phyloP scores from a whole-genome alignment of 2,888 invertebrate genomes.

The Miltochrista miniata region DNA sequence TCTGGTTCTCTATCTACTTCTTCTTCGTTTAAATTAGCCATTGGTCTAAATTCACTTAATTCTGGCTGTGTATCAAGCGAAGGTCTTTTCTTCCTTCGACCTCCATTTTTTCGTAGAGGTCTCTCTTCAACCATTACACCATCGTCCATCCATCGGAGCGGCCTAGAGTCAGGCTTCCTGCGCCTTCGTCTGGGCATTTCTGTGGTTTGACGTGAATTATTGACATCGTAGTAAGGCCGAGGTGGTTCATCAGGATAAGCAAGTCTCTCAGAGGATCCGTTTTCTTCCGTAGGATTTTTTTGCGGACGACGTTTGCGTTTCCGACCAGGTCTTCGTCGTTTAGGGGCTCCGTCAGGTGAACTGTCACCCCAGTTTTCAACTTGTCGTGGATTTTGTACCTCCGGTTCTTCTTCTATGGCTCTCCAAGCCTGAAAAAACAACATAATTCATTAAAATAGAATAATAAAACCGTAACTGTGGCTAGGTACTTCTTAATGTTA shows the following conservation, averaged over 20 bases:
- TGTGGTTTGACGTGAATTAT: slow-evolving; percentile 41
- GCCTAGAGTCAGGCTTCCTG: slow-evolving; percentile 57
- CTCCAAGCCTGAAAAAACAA: slow-evolving; percentile 79
- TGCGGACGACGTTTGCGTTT: slow-evolving; percentile 86
- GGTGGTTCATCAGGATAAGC: slow-evolving; percentile 46
- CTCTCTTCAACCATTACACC: slow-evolving; percentile 56
- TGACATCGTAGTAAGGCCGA: slow-evolving; percentile 45
- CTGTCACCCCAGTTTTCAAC: slow-evolving; percentile 59
- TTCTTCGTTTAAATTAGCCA: slow-evolving; percentile 32
- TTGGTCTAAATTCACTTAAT: slow-evolving; percentile 52
- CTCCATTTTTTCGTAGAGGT: slow-evolving; percentile 62
- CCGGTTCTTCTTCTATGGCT: slow-evolving; percentile 62
- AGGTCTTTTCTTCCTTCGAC: slow-evolving; percentile 62
- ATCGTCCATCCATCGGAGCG: slow-evolving; percentile 67
- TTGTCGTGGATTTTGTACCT: slow-evolving; percentile 42
- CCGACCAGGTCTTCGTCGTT: slow-evolving; percentile 74
- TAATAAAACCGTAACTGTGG: not conserved
- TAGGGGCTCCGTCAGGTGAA: slow-evolving; percentile 57
- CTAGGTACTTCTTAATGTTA: not conserved
- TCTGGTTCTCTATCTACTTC: slow-evolving; percentile 19
- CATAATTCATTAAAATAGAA: not conserved
- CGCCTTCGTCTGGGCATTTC: slow-evolving; percentile 59
- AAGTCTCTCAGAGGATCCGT: slow-evolving; percentile 46
- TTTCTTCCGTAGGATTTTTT: slow-evolving; percentile 44
- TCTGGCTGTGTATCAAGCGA: slow-evolving; percentile 46